Evolutionary conservation across 2,888 invertebrate species (phyloP), one percentile per base, ranked within the genome.

Genomic region (Teleogryllus oceanicus): DNA sequence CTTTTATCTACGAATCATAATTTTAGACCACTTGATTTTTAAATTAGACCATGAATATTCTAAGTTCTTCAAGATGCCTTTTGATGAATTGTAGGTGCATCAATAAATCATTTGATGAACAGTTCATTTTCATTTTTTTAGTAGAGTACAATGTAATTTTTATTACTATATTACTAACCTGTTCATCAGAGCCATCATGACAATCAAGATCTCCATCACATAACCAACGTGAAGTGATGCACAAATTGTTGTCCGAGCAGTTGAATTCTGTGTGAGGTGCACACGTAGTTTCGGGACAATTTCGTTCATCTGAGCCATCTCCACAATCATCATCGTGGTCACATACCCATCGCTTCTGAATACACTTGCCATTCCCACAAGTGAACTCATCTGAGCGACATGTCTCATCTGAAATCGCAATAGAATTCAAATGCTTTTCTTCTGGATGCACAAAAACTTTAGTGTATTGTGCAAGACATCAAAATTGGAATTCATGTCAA

Each of bases 351-450:
- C 92, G 89, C 83, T 92, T 91, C 86, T 95, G 95, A 84, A 96
- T 95, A 87, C 96, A 96, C 85, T 94, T 94, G 80, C 96, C 94
- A 86, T 96, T 95, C 79, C 90, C 92, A 88, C 97, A 97, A n/a
- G 96, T 95, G 87, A 96, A 96, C 88, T 97, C 96, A 87, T 96
- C 96, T 79, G 94, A 92, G 83, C 96, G 93, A 88, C 97, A 97
- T 37, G 96, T 96, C 86, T 94, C 94, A 89, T 96, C 96, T 96
- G 85, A 75, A 84, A 74, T 51, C 21, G 8, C 37, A 37, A 37
- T 37, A 37, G 8, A 37, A 37, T 37, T 37, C 37, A 37, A 4
- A 8, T 37, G 37, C 37, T 37, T 37, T 37, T 37, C 37, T 37
- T 37, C 37, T 37, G 8, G 37, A 37, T 8, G 8, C 37, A 8